Evolutionary conservation across 1,140 invertebrate genomes (phyloP), one percentile per base, ranked within the genome.

Genomic region (Hesperophylax magnus): DNA sequence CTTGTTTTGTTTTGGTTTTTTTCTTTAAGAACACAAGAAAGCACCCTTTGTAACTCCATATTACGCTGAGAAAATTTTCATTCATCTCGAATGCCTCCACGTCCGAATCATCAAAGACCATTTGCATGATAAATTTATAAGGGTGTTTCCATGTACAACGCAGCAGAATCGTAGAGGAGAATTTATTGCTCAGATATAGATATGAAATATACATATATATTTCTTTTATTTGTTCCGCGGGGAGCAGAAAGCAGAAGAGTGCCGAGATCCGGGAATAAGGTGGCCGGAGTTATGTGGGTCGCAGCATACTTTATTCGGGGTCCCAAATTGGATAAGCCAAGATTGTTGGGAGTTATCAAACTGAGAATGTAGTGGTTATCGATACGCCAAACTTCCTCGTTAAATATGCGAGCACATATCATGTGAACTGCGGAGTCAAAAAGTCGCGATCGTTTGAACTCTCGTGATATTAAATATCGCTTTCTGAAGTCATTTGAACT

Each of bases 101-200:
- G 67, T 71, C 39, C 3, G n/a, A 71, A 71, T 71, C 67, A 71
- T 71, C 67, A 52, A 71, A 34, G 39, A 9, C 31, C 67, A 71
- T 71, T 71, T 71, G 67, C 52, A 71, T 71, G 67, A 71, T 52
- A 71, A 71, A 71, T 71, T 71, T 71, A 71, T 71, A 52, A 27
- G 61, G 61, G 61, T 65, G 61, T 65, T 65, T 24, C n/a, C 20
- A 17, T 9, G 6, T 31, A n/a, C 67, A 18, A 18, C 67, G 18
- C n/a, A 39, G 67, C 67, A 52, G 24, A 71, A 71, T n/a, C 39
- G 67, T 22, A 34, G 8, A 34, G 22, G 17, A 24, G 39, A 71
- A 71, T 71, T 71, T 71, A 71, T 71, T 34, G n/a, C 34, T n/a
- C 67, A n/a, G 67, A 71, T 71, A 71, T 71, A 52, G 67, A 71